These are phyloP conservation scores for Pteropus alecto DNA, from an alignment of 2,113 vertebrate genomes.

Conservation along the genomic window DNA sequence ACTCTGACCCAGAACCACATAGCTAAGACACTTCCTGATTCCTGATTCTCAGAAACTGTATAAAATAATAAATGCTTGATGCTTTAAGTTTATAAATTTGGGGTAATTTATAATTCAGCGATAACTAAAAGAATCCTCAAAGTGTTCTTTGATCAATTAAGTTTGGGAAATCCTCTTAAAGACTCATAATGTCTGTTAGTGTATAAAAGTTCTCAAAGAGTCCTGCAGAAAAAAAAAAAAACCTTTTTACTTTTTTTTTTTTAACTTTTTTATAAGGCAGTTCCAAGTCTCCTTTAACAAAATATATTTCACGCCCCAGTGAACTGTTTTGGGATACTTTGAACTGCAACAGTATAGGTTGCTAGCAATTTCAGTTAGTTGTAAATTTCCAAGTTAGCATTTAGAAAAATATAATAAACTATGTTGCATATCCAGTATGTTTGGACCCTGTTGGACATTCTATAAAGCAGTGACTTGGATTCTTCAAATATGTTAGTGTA, in stretches of 20 bases:
- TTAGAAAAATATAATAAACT: conserved; percentile 4
- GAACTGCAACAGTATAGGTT: background rate
- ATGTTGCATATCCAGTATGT: background rate
- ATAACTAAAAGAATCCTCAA: background rate
- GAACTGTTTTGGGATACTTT: background rate
- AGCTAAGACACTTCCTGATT: background rate
- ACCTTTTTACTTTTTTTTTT: background rate
- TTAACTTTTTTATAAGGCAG: background rate
- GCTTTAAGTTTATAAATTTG: background rate
- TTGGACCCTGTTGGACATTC: background rate
- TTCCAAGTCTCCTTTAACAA: conserved; percentile 7
- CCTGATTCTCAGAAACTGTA: background rate
- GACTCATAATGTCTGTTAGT: background rate
- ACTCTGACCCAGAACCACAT: background rate
- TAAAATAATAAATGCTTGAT: background rate
- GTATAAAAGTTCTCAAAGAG: background rate
- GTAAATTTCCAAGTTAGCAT: background rate
- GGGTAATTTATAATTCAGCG: background rate
- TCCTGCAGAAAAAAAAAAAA: conserved; percentile 7
- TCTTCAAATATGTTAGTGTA: conserved; percentile 6
- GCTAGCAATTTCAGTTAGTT: background rate
- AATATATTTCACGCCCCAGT: background rate
- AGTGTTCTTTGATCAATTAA: conserved; percentile 2
- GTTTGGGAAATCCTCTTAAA: background rate
- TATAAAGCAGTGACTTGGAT: background rate